Conservation (phyloP, 2,113 vertebrate species). For the Dicrurus megarhynchus region DNA sequence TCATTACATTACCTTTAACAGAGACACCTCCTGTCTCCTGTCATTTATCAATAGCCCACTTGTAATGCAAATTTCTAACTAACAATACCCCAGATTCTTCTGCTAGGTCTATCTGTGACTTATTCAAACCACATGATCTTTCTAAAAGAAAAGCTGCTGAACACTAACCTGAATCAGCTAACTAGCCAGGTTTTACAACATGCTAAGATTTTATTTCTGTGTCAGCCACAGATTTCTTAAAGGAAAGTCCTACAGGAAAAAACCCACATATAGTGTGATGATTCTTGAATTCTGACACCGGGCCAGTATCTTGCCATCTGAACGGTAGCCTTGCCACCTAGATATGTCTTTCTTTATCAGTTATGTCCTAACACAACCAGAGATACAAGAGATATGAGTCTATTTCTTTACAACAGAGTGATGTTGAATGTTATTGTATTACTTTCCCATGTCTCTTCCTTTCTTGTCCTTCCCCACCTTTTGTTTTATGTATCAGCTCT, state of each 20-base stretch:
- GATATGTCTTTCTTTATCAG: neutral
- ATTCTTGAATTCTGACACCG: neutral
- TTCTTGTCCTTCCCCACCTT: neutral
- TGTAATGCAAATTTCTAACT: conserved; percentile 20
- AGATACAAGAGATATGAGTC: neutral
- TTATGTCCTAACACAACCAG: neutral
- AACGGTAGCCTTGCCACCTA: neutral
- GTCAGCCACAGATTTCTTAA: neutral
- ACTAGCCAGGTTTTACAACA: neutral
- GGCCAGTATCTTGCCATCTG: neutral
- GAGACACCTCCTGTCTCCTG: neutral
- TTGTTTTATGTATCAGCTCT: neutral
- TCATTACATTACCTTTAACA: neutral
- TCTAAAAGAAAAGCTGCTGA: neutral
- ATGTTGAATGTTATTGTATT: neutral
- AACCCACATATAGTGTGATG: fast-evolving
- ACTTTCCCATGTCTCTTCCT: neutral
- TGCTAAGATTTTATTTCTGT: neutral
- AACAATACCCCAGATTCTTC: neutral
- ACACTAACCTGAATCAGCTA: neutral
- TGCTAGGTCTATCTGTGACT: neutral
- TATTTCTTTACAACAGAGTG: neutral
- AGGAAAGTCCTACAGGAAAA: neutral
- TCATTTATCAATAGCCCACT: neutral
- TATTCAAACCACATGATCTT: neutral